Conservation (phyloP, 1,140 invertebrate genomes). For the Zelostemma sp. region DNA sequence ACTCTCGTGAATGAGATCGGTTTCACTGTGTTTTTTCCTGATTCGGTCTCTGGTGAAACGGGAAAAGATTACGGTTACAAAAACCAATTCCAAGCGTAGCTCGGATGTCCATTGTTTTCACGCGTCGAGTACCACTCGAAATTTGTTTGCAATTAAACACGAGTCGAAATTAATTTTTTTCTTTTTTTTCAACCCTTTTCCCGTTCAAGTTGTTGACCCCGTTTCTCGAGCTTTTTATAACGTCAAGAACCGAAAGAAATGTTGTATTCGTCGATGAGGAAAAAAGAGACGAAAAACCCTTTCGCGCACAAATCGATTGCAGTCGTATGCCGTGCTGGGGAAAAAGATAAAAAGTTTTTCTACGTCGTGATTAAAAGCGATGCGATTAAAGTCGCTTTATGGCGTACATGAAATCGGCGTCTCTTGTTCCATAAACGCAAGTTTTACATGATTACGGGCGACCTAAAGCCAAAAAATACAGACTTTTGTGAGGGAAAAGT, state of each 20-base stretch:
- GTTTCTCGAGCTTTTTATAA: slow-evolving; percentile 17
- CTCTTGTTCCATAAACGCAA: slow-evolving; percentile 6
- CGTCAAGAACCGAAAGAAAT: slow-evolving; percentile 3
- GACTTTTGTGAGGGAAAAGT: too few species aligned
- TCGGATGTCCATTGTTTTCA: slow-evolving; percentile 1
- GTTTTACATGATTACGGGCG: slow-evolving; percentile 2
- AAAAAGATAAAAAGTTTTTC: background rate
- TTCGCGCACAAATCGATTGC: too few species aligned
- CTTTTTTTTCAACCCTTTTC: background rate
- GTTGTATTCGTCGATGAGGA: too few species aligned
- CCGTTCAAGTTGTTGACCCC: too few species aligned
- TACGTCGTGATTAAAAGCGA: background rate
- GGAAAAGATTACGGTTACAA: slow-evolving; percentile 4
- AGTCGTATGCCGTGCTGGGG: too few species aligned
- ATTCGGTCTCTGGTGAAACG: background rate
- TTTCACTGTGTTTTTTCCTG: background rate
- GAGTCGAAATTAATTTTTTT: background rate
- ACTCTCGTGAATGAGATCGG: too few species aligned
- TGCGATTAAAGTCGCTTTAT: background rate
- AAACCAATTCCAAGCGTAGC: slow-evolving; percentile 1
- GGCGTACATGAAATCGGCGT: slow-evolving; percentile 1
- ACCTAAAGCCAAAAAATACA: too few species aligned
- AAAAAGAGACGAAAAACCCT: too few species aligned
- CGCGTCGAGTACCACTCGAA: background rate
- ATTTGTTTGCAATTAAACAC: slow-evolving; percentile 1